Conservation (phyloP, 1,140 invertebrate genomes). For the Glomeris maerens region DNA sequence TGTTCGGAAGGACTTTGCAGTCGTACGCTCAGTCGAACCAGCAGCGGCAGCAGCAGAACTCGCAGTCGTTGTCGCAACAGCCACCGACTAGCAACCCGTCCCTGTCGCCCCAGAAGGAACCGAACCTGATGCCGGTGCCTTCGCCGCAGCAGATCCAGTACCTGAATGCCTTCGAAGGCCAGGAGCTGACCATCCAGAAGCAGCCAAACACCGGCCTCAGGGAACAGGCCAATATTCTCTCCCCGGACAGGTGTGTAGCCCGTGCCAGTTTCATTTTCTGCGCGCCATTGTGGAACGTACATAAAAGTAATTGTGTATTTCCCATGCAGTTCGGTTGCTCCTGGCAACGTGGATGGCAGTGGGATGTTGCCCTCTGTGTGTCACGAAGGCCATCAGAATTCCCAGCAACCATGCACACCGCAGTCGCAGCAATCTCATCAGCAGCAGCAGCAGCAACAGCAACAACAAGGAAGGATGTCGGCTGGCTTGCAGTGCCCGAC, state of each 20-base stretch:
- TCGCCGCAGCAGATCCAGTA: conserved; percentile 93
- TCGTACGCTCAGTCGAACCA: conserved; percentile 61
- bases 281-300: too few species aligned
- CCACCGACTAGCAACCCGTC: neutral
- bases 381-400: too few species aligned
- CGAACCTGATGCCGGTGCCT: conserved; percentile 87
- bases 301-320: too few species aligned
- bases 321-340: too few species aligned
- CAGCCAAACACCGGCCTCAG: conserved; percentile 85
- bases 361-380: too few species aligned
- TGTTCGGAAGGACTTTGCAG: conserved; percentile 63
- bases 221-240: conserved; percentile 34
- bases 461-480: too few species aligned
- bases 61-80: conserved; percentile 17
- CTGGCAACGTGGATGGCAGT: too few species aligned
- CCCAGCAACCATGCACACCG: too few species aligned
- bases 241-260: conserved; percentile 23
- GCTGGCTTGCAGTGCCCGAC: too few species aligned
- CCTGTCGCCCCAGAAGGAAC: conserved; percentile 47
- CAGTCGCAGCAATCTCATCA: too few species aligned
- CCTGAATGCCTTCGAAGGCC: conserved; percentile 86
- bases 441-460: too few species aligned
- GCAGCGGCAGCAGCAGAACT: conserved; percentile 30
- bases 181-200: conserved; percentile 91
- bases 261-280: too few species aligned